Conservation (phyloP, 1,140 invertebrate genomes). For the Diorhabda sublineata region DNA sequence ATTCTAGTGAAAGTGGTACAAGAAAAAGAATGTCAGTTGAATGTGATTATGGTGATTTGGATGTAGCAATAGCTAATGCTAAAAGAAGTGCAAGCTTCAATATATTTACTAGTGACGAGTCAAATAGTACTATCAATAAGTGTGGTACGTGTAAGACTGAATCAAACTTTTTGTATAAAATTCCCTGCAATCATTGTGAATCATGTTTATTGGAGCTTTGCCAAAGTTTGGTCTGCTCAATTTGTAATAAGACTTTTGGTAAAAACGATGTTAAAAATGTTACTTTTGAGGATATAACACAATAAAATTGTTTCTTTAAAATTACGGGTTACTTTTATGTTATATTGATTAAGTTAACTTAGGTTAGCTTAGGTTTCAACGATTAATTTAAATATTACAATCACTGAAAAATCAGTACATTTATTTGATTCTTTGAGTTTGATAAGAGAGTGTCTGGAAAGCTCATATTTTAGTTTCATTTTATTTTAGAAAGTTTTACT, state of each 20-base stretch:
- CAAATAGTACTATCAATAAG: conserved; percentile 17
- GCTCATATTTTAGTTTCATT: too few relatives aligned
- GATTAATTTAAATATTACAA: too few relatives aligned
- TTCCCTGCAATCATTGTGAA: conserved; percentile 41
- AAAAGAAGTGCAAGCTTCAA: conserved; percentile 27
- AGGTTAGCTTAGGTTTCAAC: too few relatives aligned
- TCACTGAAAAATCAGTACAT: too few relatives aligned
- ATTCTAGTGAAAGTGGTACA: conserved; percentile 4
- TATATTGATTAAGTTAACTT: too few relatives aligned
- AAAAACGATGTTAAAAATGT: conserved; percentile 34
- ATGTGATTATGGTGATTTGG: conserved; percentile 20
- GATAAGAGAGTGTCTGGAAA: too few relatives aligned
- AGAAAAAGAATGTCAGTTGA: conserved; percentile 10
- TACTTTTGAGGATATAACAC: conserved; percentile 24
- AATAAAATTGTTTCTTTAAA: too few relatives aligned
- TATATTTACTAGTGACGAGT: conserved; percentile 22
- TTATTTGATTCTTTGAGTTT: too few relatives aligned
- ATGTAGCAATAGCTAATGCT: conserved; percentile 27
- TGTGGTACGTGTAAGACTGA: conserved; percentile 33
- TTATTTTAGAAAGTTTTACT: too few relatives aligned
- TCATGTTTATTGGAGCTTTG: conserved; percentile 34
- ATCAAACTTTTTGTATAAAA: conserved; percentile 30
- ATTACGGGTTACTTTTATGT: too few relatives aligned
- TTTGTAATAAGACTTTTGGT: conserved; percentile 32
- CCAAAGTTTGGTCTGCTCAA: conserved; percentile 29